Conservation (phyloP, 2,113 vertebrate genomes). For the Oxyura jamaicensis region DNA sequence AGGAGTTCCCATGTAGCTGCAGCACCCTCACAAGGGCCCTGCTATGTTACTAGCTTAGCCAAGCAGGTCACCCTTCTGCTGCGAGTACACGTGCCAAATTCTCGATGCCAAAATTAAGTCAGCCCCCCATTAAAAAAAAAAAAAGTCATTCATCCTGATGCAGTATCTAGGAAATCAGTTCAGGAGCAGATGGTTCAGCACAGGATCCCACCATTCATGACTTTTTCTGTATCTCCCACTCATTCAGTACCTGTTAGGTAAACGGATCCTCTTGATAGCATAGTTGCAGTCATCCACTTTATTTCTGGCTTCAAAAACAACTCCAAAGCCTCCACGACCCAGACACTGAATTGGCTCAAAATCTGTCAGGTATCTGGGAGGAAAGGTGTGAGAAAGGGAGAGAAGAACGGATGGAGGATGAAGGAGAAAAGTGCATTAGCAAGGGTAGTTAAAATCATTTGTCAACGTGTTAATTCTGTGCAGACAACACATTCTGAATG, state of each 20-base stretch:
- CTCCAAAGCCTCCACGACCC: conserved; percentile 95
- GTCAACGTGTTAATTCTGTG: background rate
- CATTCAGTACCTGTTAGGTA: conserved; percentile 90
- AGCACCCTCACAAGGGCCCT: conserved; percentile 7
- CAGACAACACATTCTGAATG: background rate
- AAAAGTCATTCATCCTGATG: background rate
- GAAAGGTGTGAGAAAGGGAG: background rate
- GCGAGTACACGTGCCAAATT: background rate
- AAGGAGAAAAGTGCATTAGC: background rate
- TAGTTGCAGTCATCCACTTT: conserved; percentile 99
- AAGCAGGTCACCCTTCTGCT: conserved; percentile 57
- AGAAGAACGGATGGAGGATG: background rate
- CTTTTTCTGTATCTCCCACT: background rate
- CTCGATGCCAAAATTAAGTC: background rate
- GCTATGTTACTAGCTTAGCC: background rate
- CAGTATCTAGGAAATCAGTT: background rate
- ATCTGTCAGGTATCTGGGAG: conserved; percentile 92
- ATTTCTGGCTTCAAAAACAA: conserved; percentile 97
- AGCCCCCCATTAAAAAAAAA: background rate
- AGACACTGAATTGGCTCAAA: conserved; percentile 97
- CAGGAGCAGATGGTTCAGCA: conserved; percentile 21
- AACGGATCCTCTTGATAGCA: conserved; percentile 96
- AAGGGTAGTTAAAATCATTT: background rate
- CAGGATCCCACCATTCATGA: background rate
- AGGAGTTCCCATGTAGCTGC: background rate